phyloP scores from a whole-genome alignment of 2,888 invertebrate species.

The Megamerina dolium region DNA sequence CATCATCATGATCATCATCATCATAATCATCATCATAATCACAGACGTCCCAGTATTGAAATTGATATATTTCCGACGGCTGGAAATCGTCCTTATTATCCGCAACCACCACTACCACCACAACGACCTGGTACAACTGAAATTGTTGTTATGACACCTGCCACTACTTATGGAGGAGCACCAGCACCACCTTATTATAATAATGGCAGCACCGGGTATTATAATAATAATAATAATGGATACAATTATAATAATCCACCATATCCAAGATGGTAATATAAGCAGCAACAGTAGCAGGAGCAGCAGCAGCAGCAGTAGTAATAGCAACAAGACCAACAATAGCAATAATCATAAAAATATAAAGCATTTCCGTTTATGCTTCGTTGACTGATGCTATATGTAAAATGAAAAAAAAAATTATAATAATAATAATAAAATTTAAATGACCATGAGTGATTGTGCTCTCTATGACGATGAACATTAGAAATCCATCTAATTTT shows the following conservation, averaged over 20 bases:
- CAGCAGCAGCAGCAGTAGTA: slow-evolving; percentile 3
- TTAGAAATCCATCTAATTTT: no score
- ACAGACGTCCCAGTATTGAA: slow-evolving; percentile 37
- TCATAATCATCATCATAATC: no score
- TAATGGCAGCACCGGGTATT: slow-evolving; percentile 5
- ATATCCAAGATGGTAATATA: slow-evolving; percentile 9
- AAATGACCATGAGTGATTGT: no score
- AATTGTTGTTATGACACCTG: slow-evolving; percentile 17
- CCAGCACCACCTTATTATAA: slow-evolving; percentile 2
- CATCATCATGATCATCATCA: no score
- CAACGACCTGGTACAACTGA: slow-evolving; percentile 17
- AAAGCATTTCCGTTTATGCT: no score
- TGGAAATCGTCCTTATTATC: slow-evolving; percentile 14
- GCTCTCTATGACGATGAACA: no score
- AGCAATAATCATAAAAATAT: background rate
- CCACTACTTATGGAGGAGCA: slow-evolving; percentile 13
- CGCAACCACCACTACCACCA: slow-evolving; percentile 18
- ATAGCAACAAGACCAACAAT: no score
- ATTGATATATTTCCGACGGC: slow-evolving; percentile 34
- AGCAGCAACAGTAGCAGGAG: background rate
- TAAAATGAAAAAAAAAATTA: no score
- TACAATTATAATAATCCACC: slow-evolving; percentile 14
- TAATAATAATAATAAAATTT: no score
- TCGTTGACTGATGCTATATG: no score
- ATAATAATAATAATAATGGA: slow-evolving; percentile 3